Base-by-base conservation (phyloP, 2,888 invertebrate genomes). In the Artemia sinica region DNA sequence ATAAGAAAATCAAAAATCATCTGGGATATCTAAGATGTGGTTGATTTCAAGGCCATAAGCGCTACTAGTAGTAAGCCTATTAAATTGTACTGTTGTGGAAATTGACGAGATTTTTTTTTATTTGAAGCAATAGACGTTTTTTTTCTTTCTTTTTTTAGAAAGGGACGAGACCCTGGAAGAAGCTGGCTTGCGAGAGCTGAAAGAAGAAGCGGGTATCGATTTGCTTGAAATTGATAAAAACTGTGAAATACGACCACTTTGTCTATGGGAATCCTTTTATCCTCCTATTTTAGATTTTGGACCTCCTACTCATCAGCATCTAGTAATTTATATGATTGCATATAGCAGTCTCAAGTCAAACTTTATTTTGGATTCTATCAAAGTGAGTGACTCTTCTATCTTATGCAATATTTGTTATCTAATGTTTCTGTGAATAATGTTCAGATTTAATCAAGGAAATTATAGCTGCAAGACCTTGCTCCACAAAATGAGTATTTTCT, bases 151-250 rank as follows among this genome's bases (percentile, higher is more conserved):
- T 66, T 51, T 70, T 71, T 5, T 71, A 73, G 75, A 75, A 69
- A 72, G 70, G 14, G 73, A 73, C 18, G 75, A 75, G 70, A 72
- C 77, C 73, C 70, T 79, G 5, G 65, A 74, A 11, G 74, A 76
- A 50, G 78, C 78, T 11, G 79, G 77, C 9, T 71, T 79, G 13
- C 71, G 80, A 66, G 80, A 80, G 71, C 72, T 80, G 52, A 67
- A 73, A 41, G 79, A 80, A 72, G 80, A 80, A 71, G 78, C 78
- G 2, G 79, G 79, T 1, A 70, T 80, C 5, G 68, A 73, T 10
- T 71, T 78, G 0, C 72, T 70, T 71, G 51, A 71, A 11, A 49
- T 58, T 12, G 65, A 69, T 14, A 66, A 67, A 8, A 52, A 67
- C n/a, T 69, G 69, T 14, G 51, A 66, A 28, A 68, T 72, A 49